These are phyloP conservation scores for Denticeps clupeoides DNA, from an alignment of 2,797 vertebrate species.

Conservation along the genomic window DNA sequence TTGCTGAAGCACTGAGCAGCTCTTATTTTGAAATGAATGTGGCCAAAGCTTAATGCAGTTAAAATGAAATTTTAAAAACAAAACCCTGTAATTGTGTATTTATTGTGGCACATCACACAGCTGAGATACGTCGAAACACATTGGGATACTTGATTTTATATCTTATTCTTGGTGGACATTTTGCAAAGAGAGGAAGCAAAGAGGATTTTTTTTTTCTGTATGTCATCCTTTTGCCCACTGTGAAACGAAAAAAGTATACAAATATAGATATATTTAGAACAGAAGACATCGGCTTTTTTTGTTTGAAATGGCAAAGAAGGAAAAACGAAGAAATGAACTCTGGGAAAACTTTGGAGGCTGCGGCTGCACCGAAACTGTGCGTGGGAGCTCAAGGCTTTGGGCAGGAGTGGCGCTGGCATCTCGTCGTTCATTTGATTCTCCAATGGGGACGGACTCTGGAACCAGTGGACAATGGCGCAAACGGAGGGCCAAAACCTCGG, in stretches of 20 bases:
- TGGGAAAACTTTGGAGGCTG: constrained; percentile 73
- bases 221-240: constrained; percentile 85
- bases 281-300: constrained; percentile 75
- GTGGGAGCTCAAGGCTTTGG: constrained; percentile 60
- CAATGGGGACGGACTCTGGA: constrained; percentile 62
- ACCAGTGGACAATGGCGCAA: constrained; percentile 56
- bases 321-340: constrained; percentile 57
- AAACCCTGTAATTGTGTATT: constrained; percentile 63
- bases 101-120: constrained; percentile 58
- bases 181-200: constrained; percentile 60
- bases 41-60: constrained; percentile 88
- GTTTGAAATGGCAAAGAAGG: constrained; percentile 58
- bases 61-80: constrained; percentile 59
- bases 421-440: constrained; percentile 61
- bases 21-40: constrained; percentile 78
- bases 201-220: constrained; percentile 73
- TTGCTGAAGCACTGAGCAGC: constrained; percentile 74
- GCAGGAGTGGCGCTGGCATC: constrained; percentile 48
- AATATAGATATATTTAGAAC: constrained; percentile 80
- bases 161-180: constrained; percentile 75
- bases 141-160: constrained; percentile 76
- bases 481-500: constrained; percentile 55
- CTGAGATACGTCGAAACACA: constrained; percentile 59
- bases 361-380: constrained; percentile 60
- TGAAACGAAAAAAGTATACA: constrained; percentile 78